Percentiles rank a stretch among this genome's conserved stretches.
phyloP scores from a whole-genome alignment of 2,888 invertebrate genomes.

The Drosophila greeni region DNA sequence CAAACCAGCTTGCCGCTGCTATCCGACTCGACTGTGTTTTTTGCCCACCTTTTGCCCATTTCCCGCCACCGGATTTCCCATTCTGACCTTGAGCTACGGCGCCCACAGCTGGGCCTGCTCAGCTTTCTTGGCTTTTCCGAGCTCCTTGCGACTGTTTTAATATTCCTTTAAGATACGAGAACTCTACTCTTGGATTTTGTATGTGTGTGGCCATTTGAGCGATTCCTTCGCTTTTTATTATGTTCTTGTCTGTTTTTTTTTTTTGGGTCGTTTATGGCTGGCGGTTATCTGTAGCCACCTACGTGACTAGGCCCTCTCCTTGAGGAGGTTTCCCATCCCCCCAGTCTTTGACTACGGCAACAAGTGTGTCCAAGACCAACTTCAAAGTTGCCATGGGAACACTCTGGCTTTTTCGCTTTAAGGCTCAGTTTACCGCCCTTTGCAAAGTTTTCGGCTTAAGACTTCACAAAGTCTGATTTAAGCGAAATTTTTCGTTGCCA shows the following conservation, averaged over 20 bases:
- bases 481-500: constrained; percentile 20
- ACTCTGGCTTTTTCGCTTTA: constrained; percentile 14
- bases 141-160: constrained; percentile 53
- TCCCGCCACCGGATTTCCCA: constrained; percentile 23
- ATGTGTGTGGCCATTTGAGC: constrained; percentile 33
- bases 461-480: constrained; percentile 33
- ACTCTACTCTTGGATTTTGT: constrained; percentile 7
- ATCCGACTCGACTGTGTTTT: constrained; percentile 8
- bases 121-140: constrained; percentile 20
- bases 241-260: constrained; percentile 15
- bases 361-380: constrained; percentile 40
- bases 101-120: constrained; percentile 42
- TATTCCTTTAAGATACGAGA: constrained; percentile 60
- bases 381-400: constrained; percentile 29
- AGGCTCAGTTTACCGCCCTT: constrained; percentile 12
- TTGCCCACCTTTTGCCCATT: constrained; percentile 14
- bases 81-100: constrained; percentile 65
- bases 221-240: constrained; percentile 31
- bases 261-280: constrained; percentile 44
- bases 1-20: constrained; percentile 18
- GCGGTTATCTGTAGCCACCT: constrained; percentile 66
- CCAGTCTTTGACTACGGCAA: constrained; percentile 30
- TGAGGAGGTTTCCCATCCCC: background rate
- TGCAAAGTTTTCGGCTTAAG: constrained; percentile 38
- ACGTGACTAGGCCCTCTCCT: constrained; percentile 47